These are phyloP conservation scores for Pachydiplax longipennis DNA, from an alignment of 2,888 invertebrate species.

Conservation along the genomic window DNA sequence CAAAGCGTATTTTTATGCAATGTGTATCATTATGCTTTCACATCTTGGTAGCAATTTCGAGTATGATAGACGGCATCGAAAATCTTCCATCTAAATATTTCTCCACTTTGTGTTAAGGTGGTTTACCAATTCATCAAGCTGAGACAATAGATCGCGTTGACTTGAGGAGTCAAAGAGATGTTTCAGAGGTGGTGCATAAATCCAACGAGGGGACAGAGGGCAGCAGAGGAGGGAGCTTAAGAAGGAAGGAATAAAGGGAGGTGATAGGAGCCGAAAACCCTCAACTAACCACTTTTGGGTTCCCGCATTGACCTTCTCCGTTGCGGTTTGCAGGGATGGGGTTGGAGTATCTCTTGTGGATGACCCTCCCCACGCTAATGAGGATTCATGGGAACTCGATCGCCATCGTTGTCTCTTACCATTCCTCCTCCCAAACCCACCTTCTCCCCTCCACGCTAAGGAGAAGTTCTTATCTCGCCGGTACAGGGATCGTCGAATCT, in stretches of 20 bases:
- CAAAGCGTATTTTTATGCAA: too few relatives aligned
- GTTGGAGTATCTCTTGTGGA: background rate
- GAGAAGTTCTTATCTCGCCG: constrained; percentile 32
- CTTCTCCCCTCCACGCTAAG: background rate
- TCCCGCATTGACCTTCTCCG: constrained; percentile 40
- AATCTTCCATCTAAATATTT: too few relatives aligned
- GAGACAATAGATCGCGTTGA: background rate
- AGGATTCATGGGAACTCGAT: constrained; percentile 41
- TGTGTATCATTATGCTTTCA: too few relatives aligned
- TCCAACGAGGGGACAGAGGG: background rate
- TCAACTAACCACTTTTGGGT: constrained; percentile 31
- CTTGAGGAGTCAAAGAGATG: background rate
- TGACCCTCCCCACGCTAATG: constrained; percentile 12
- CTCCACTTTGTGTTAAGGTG: too few relatives aligned
- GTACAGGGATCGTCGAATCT: constrained; percentile 34
- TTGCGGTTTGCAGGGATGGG: background rate
- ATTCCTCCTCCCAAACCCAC: background rate
- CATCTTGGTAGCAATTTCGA: too few relatives aligned
- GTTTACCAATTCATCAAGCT: too few relatives aligned
- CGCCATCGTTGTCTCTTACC: constrained; percentile 14
- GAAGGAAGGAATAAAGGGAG: background rate
- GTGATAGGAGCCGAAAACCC: background rate
- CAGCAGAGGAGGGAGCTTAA: background rate
- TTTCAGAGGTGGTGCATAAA: background rate
- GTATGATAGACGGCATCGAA: too few relatives aligned